Evolutionary conservation across 2,113 vertebrate genomes (phyloP).

Genomic region (Grantiella picta): DNA sequence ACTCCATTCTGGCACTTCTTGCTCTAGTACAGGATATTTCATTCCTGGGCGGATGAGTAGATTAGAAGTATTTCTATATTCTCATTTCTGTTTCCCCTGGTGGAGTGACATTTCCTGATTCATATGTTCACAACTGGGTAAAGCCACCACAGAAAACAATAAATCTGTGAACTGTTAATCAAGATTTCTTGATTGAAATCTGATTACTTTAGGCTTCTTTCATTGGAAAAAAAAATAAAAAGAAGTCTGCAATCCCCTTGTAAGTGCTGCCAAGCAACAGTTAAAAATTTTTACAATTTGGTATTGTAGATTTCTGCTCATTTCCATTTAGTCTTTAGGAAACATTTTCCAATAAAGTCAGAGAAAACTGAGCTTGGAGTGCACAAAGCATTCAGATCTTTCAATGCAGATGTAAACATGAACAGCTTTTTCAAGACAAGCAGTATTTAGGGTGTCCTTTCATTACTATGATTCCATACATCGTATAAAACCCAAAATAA

Average conservation of each 20-base stretch:
- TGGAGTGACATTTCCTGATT: not conserved
- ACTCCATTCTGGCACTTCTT: not conserved
- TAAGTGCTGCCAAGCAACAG: not conserved
- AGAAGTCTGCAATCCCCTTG: not conserved
- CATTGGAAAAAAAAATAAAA: not conserved
- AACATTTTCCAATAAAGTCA: not conserved
- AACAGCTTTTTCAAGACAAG: not conserved
- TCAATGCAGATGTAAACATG: not conserved
- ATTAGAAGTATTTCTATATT: not conserved
- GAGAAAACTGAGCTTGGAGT: not conserved
- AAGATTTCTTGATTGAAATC: not conserved
- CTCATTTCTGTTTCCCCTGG: not conserved
- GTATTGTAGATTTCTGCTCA: no score
- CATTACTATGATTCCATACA: not conserved
- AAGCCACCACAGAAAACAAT: not conserved
- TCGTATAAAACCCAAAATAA: not conserved
- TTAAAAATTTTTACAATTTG: not conserved
- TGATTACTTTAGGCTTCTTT: not conserved
- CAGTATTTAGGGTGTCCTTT: not conserved
- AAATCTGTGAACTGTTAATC: not conserved
- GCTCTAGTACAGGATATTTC: not conserved
- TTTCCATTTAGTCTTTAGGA: not conserved
- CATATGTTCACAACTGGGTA: not conserved
- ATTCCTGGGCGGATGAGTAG: not conserved
- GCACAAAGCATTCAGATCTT: fast-evolving